These are phyloP conservation scores for Sceloporus tristichus DNA, from an alignment of 2,113 vertebrate genomes.

Conservation along the genomic window DNA sequence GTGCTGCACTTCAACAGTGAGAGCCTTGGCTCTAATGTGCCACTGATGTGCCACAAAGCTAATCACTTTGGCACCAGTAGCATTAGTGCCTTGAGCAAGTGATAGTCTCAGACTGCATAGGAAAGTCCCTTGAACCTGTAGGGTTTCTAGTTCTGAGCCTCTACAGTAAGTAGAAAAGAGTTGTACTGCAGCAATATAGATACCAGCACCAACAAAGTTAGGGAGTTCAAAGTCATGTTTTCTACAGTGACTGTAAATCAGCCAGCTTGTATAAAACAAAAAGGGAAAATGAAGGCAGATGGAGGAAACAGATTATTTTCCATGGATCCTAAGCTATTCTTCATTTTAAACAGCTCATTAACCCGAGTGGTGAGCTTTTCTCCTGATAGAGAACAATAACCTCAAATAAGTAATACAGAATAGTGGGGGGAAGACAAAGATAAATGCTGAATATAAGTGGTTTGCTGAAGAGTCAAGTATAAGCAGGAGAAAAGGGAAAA, in stretches of 20 bases:
- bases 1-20: no score
- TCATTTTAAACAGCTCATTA: constrained; percentile 82
- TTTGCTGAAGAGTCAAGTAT: constrained; percentile 30
- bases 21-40: not conserved
- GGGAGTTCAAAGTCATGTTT: constrained; percentile 51
- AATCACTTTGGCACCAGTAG: not conserved
- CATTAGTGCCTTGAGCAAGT: not conserved
- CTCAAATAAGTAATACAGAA: constrained; percentile 22
- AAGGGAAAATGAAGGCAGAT: constrained; percentile 64
- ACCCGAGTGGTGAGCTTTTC: constrained; percentile 76
- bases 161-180: not conserved
- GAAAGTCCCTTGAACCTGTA: not conserved
- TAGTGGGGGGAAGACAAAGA: constrained; percentile 19
- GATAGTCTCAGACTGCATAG: not conserved
- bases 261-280: constrained; percentile 36
- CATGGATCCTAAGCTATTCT: constrained; percentile 71
- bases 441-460: constrained; percentile 48
- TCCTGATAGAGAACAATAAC: constrained; percentile 64
- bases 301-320: constrained; percentile 70
- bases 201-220: constrained; percentile 30
- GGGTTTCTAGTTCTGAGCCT: not conserved
- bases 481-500: not conserved
- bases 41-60: not conserved
- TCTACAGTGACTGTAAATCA: constrained; percentile 15
- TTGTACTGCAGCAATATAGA: constrained; percentile 15